Conservation (phyloP, 2,113 vertebrate genomes). For the Axis porcinus region DNA sequence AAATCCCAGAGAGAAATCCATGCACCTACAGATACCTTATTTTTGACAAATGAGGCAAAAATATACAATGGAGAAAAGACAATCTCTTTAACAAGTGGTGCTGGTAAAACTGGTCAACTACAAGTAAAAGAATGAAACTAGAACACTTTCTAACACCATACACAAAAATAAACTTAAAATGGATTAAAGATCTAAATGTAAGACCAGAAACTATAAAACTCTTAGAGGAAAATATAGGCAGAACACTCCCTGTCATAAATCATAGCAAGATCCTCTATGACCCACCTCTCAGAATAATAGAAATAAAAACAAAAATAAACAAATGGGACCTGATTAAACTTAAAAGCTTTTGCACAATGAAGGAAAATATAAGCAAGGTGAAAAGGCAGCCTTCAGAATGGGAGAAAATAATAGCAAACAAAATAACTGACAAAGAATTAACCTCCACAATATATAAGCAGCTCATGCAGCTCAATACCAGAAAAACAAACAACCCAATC, state of each 20-base stretch:
- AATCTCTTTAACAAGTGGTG: not conserved
- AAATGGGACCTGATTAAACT: not conserved
- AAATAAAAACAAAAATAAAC: not conserved
- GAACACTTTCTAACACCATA: not conserved
- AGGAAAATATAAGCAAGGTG: not conserved
- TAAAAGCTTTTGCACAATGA: not conserved
- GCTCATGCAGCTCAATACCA: not conserved
- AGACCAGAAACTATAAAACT: not conserved
- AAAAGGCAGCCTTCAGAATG: not conserved
- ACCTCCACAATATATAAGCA: not conserved
- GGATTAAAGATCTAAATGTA: not conserved
- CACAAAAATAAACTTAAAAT: not conserved
- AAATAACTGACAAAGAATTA: not conserved
- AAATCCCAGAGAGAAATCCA: not conserved
- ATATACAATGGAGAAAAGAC: not conserved
- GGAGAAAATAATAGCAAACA: not conserved
- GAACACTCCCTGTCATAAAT: not conserved
- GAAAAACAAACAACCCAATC: not conserved
- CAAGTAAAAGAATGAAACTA: not conserved
- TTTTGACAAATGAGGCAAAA: not conserved
- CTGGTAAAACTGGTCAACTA: not conserved
- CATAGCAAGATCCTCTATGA: not conserved
- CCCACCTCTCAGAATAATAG: not conserved
- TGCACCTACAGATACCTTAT: not conserved
- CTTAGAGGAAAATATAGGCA: not conserved